phyloP scores from a whole-genome alignment of 2,113 vertebrate species.

The Myocastor coypus region DNA sequence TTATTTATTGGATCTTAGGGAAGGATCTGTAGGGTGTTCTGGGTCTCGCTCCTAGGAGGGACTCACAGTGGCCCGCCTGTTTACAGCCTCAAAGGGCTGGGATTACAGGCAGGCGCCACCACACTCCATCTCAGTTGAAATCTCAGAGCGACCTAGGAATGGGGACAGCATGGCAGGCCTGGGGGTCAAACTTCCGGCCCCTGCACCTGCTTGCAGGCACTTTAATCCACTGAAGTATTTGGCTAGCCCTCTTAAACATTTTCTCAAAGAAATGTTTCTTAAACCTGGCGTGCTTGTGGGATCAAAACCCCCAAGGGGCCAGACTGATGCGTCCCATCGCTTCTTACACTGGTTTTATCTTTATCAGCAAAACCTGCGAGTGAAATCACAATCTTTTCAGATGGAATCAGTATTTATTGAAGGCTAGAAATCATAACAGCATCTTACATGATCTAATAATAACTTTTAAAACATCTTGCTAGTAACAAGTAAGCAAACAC shows the following conservation, averaged over 20 bases:
- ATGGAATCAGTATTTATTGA: background rate
- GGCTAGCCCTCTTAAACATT: background rate
- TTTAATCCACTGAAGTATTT: too few species aligned
- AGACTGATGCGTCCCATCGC: background rate
- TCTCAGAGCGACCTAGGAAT: too few species aligned
- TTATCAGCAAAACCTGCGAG: background rate
- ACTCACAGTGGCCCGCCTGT: too few species aligned
- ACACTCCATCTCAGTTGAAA: too few species aligned
- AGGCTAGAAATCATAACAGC: background rate
- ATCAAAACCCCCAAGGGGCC: background rate
- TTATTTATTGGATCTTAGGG: too few species aligned
- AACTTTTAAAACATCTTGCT: background rate
- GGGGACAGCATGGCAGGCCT: too few species aligned
- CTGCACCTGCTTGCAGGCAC: too few species aligned
- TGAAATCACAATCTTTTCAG: slow-evolving; percentile 41
- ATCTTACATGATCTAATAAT: background rate
- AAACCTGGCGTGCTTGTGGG: background rate
- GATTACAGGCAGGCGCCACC: too few species aligned
- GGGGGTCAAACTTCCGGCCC: too few species aligned
- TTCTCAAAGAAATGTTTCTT: background rate
- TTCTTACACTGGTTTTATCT: background rate
- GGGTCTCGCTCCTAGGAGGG: too few species aligned
- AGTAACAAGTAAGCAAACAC: background rate
- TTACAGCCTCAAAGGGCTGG: too few species aligned
- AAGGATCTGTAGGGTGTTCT: too few species aligned